A percentile compares a stretch with the other conserved stretches of the same genome.
Conservation (phyloP, 2,888 invertebrate species). For the Drosophila tanythrix region DNA sequence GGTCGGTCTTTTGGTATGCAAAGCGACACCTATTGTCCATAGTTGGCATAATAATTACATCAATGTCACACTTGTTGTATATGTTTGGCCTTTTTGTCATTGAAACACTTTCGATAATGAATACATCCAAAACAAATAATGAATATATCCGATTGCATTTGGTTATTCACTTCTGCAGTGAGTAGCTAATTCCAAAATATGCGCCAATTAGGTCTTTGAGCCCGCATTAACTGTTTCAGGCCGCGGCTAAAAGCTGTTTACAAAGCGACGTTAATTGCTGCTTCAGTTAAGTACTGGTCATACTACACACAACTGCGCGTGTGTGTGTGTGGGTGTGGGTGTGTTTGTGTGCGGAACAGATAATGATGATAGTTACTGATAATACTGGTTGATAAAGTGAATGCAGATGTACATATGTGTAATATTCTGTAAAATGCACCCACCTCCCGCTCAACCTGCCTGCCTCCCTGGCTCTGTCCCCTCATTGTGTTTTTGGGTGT, state of each 20-base stretch:
- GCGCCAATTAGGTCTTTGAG: not conserved
- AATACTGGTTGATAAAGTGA: not conserved
- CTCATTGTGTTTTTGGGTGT: conserved; percentile 18
- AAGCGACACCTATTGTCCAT: conserved; percentile 38
- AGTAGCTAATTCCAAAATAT: not conserved
- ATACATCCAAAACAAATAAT: not conserved
- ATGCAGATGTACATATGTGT: not conserved
- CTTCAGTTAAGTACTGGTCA: not conserved
- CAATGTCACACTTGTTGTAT: conserved; percentile 9
- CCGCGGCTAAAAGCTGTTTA: no score
- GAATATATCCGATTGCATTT: not conserved
- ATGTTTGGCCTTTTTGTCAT: conserved; percentile 3
- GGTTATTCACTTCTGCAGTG: not conserved
- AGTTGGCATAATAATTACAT: conserved; percentile 41
- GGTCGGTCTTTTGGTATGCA: conserved; percentile 36
- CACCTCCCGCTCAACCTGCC: not conserved
- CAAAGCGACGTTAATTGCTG: not conserved
- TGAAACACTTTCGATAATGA: not conserved
- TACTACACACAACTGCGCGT: not conserved
- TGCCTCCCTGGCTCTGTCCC: not conserved
- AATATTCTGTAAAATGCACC: not conserved
- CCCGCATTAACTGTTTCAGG: no score
- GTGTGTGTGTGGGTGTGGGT: not conserved
- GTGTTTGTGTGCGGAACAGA: not conserved
- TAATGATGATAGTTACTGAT: not conserved